A percentile compares a stretch with the other conserved stretches of the same genome.
phyloP scores from a whole-genome alignment of 2,888 invertebrate species.

The Phengaris alcon region DNA sequence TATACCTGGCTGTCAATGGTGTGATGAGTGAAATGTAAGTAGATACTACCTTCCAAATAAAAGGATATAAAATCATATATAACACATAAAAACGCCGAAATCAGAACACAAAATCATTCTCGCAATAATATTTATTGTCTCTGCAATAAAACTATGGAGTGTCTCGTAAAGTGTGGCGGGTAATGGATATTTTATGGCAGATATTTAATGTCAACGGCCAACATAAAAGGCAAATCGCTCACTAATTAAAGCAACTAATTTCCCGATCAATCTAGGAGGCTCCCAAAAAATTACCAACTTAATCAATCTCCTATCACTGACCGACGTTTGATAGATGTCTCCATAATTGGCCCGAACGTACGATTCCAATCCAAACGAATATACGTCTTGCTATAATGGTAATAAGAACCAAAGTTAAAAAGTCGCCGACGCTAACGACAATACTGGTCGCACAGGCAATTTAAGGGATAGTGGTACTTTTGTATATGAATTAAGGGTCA shows the following conservation, averaged over 20 bases:
- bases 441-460: constrained; percentile 25
- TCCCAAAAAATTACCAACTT: constrained; percentile 56
- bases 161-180: constrained; percentile 2
- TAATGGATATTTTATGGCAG: constrained; percentile 6
- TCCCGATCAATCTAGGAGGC: constrained; percentile 50
- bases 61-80: neutral
- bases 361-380: constrained; percentile 19
- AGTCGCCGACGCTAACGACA: constrained; percentile 26
- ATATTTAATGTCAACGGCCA: neutral
- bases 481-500: constrained; percentile 39
- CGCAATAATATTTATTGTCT: constrained; percentile 17
- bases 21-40: neutral
- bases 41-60: neutral
- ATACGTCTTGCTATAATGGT: constrained; percentile 28
- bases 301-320: constrained; percentile 61
- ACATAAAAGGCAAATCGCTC: constrained; percentile 18
- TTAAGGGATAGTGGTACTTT: constrained; percentile 40
- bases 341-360: constrained; percentile 39
- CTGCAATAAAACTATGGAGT: constrained; percentile 11
- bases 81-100: constrained; percentile 1
- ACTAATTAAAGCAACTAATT: constrained; percentile 31
- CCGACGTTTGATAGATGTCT: constrained; percentile 43
- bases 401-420: constrained; percentile 31
- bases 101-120: constrained; percentile 10
- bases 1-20: neutral